A percentile compares a stretch with the other conserved stretches of the same genome.
Conservation (phyloP, 2,888 invertebrate genomes). For the Phasia obesa region DNA sequence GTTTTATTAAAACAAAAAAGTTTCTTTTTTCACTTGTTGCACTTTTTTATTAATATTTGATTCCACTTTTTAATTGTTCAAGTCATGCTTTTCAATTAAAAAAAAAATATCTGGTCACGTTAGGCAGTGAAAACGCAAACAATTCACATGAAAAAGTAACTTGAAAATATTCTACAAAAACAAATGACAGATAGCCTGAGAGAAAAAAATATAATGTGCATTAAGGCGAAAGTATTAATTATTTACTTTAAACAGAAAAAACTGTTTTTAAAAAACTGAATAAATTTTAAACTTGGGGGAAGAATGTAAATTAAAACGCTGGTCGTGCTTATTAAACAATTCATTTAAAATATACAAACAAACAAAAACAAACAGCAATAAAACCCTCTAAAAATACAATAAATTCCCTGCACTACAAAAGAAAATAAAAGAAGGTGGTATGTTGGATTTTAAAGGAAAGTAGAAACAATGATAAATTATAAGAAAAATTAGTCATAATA, state of each 20-base stretch:
- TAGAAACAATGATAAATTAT: too few relatives aligned
- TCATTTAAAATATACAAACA: too few relatives aligned
- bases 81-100: too few relatives aligned
- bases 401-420: background rate
- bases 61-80: too few relatives aligned
- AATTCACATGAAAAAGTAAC: slow-evolving; percentile 21
- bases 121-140: slow-evolving; percentile 11
- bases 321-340: slow-evolving; percentile 19
- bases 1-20: too few relatives aligned
- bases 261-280: too few relatives aligned
- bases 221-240: slow-evolving; percentile 41
- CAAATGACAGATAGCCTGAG: background rate
- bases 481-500: too few relatives aligned
- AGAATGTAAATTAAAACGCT: slow-evolving; percentile 13
- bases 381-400: too few relatives aligned
- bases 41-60: too few relatives aligned
- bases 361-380: slow-evolving; percentile 4
- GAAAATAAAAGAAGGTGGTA: slow-evolving; percentile 7
- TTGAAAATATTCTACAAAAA: slow-evolving; percentile 15
- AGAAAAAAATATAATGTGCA: slow-evolving; percentile 28
- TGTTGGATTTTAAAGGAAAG: too few relatives aligned
- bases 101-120: too few relatives aligned
- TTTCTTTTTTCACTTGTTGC: too few relatives aligned
- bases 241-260: slow-evolving; percentile 2
- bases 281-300: slow-evolving; percentile 14